phyloP scores from a whole-genome alignment of 2,888 invertebrate genomes.

The Lepidonotus clava region DNA sequence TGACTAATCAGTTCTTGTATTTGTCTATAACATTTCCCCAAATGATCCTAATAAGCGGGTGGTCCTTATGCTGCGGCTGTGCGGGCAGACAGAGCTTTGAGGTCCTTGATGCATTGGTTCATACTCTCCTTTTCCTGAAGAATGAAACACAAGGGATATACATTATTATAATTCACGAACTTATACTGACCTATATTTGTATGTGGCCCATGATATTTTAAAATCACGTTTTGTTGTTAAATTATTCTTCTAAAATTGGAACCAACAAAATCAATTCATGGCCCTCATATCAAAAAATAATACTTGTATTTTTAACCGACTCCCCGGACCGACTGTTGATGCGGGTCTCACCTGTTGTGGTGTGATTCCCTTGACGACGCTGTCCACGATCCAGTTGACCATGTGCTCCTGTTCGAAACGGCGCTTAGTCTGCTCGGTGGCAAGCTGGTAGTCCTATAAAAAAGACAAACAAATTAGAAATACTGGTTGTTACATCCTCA shows the following conservation, averaged over 20 bases:
- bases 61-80: background rate
- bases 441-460: slow-evolving; percentile 91
- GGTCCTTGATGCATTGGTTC: slow-evolving; percentile 92
- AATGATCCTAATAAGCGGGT: background rate
- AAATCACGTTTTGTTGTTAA: too few species aligned
- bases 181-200: too few species aligned
- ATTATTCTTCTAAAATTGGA: too few species aligned
- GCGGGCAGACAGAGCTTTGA: slow-evolving; percentile 85
- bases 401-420: slow-evolving; percentile 94
- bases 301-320: too few species aligned
- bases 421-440: slow-evolving; percentile 90
- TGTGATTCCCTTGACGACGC: slow-evolving; percentile 92
- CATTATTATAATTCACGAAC: too few species aligned
- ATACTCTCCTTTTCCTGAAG: slow-evolving; percentile 90
- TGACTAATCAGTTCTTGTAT: background rate
- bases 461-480: slow-evolving; percentile 4
- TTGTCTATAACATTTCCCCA: background rate
- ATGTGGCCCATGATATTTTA: too few species aligned
- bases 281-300: too few species aligned
- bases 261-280: too few species aligned
- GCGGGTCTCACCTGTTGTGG: slow-evolving; percentile 92
- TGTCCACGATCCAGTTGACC: slow-evolving; percentile 94
- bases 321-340: too few species aligned
- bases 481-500: too few species aligned
- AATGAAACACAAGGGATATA: too few species aligned